Evolutionary conservation across 2,797 vertebrate species (phyloP), one percentile per base, ranked within the genome.

Genomic region (Philypnodon macrostomus): DNA sequence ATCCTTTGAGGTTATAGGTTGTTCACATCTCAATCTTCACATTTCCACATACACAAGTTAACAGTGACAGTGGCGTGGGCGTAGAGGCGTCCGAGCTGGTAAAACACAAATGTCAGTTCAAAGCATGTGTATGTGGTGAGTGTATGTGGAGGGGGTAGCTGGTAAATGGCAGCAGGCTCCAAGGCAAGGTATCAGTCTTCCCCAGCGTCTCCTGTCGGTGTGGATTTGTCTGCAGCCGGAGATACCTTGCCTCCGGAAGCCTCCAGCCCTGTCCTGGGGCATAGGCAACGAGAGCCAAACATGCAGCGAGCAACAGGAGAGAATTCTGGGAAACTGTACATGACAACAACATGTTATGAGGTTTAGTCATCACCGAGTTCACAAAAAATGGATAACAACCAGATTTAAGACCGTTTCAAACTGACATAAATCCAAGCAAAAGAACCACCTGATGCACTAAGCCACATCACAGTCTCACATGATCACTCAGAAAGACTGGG

Each of bases 121-220:
- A 88, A 89, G 88, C 84, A 77, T 10, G 33, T 17, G 33, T 17
- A 15, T 15, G 14, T 8, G 15, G 33, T 16, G 14, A 16, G 33
- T 17, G 14, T 9, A 15, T 8, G 13, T 8, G 33, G 4, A 14
- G 62, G 49, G 77, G 63, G 87, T 79, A 80, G 81, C 85, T 82
- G 88, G 82, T 93, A 95, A 94, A 94, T 92, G 93, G 91, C 91
- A 95, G 78, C 84, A 79, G 91, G 85, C 72, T 90, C 90, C 91
- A 52, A 82, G 79, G 77, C 44, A 80, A 92, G 87, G 90, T 89
- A 90, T 90, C 86, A 82, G 87, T 85, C 88, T 87, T 89, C 73
- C 89, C 91, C 83, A 92, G 91, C 90, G 91, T 85, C 92, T 67
- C 87, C 72, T 92, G 91, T 94, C 93, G 90, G 85, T 74, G 83